Evolutionary conservation across 2,888 invertebrate species (phyloP).

Genomic region (Noctua janthe): DNA sequence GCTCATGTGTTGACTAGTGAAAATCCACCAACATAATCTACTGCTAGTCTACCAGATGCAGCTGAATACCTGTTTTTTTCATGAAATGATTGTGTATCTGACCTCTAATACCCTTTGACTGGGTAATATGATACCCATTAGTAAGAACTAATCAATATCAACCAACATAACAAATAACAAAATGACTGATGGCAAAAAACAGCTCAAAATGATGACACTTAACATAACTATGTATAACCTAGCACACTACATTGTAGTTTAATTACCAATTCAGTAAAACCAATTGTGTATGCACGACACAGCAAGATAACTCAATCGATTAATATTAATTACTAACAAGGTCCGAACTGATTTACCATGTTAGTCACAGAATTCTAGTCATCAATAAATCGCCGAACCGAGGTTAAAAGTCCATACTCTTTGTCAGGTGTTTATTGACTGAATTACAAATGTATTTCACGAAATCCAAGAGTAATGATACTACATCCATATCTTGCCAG

Average conservation of each 20-base stretch:
- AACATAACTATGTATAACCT: neutral
- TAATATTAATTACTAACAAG: constrained; percentile 52
- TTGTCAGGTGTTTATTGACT: neutral
- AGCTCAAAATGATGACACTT: neutral
- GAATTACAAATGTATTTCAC: neutral
- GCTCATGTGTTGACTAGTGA: neutral
- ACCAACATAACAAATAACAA: neutral
- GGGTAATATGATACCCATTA: neutral
- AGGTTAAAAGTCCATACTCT: constrained; percentile 15
- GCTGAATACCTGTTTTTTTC: neutral
- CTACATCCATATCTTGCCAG: neutral
- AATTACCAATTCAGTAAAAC: constrained; percentile 11
- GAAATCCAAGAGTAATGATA: neutral
- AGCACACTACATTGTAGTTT: neutral
- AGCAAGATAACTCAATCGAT: constrained; percentile 43
- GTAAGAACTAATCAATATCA: neutral
- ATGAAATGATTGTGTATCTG: neutral
- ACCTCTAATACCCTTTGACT: neutral
- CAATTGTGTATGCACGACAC: constrained; percentile 31
- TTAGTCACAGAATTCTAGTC: constrained; percentile 33
- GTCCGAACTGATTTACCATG: constrained; percentile 34
- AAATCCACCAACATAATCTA: neutral
- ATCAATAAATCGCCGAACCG: constrained; percentile 1
- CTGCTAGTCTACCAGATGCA: neutral
- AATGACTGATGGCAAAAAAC: neutral